Evolutionary conservation across 2,797 vertebrate genomes (phyloP).

Genomic region (Channa striata): DNA sequence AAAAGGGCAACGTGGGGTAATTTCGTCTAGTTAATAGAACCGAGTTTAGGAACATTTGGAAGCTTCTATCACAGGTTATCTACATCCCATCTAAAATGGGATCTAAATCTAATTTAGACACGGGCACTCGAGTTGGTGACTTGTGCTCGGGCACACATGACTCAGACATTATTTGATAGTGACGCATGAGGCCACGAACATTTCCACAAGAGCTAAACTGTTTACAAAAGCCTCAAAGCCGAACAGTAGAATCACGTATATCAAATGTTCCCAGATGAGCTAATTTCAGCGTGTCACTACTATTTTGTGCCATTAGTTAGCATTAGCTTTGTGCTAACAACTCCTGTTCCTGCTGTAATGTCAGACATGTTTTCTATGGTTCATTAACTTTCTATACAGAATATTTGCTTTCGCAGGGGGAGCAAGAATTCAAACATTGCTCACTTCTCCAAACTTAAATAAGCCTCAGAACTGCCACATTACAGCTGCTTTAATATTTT

Average conservation of each 20-base stretch:
- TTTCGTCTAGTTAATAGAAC: neutral
- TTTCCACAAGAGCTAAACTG: neutral
- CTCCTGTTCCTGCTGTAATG: constrained; percentile 16
- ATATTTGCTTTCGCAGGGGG: constrained; percentile 28
- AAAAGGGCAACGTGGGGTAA: neutral
- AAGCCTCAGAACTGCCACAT: constrained; percentile 18
- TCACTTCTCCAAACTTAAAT: constrained; percentile 10
- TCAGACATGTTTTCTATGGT: constrained; percentile 17
- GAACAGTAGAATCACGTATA: neutral
- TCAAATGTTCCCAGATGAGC: constrained; percentile 1
- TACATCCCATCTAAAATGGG: constrained; percentile 20
- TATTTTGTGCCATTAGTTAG: constrained; percentile 2
- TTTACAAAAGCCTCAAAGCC: neutral
- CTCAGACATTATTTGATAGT: neutral
- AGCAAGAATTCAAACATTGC: constrained; percentile 13
- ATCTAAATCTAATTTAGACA: no score
- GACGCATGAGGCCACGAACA: neutral
- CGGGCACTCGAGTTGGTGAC: no score
- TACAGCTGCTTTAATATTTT: constrained; percentile 21
- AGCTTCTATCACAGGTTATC: constrained; percentile 19
- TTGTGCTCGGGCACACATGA: no score
- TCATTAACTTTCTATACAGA: constrained; percentile 23
- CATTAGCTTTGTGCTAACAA: constrained; percentile 15
- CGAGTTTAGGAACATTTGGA: constrained; percentile 4
- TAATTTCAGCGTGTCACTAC: neutral